Evolutionary conservation across 2,888 invertebrate genomes (phyloP).

Genomic region (Lymantria monacha): DNA sequence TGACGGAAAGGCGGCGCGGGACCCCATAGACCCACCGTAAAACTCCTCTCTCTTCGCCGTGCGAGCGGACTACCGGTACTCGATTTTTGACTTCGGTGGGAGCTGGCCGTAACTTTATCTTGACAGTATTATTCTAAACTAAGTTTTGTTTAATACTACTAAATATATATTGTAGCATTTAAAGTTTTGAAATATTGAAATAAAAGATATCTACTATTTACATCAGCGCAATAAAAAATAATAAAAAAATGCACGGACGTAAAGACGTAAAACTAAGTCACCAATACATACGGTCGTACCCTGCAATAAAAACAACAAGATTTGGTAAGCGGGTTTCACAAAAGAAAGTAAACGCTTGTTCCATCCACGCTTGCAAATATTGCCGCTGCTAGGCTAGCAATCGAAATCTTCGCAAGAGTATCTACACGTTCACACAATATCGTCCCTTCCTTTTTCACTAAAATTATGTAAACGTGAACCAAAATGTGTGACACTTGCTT

Average conservation of each 20-base stretch:
- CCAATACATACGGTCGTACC: conserved; percentile 36
- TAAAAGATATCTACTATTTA: too few relatives aligned
- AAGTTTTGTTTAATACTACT: too few relatives aligned
- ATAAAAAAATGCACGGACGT: background rate
- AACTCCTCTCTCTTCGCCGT: too few relatives aligned
- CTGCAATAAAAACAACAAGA: conserved; percentile 47
- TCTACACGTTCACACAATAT: conserved; percentile 35
- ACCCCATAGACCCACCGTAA: too few relatives aligned
- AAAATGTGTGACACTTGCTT: conserved; percentile 25
- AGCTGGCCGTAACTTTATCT: too few relatives aligned
- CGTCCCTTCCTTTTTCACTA: conserved; percentile 18
- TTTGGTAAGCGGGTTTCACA: conserved; percentile 47
- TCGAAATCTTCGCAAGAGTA: conserved; percentile 41
- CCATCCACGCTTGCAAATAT: conserved; percentile 44
- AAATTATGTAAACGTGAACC: conserved; percentile 27
- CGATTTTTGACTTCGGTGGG: too few relatives aligned
- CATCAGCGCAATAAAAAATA: too few relatives aligned
- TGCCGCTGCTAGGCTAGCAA: conserved; percentile 39
- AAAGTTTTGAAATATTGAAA: too few relatives aligned
- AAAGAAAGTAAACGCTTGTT: conserved; percentile 48
- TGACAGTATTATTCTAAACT: too few relatives aligned
- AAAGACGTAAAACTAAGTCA: conserved; percentile 11
- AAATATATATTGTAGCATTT: too few relatives aligned
- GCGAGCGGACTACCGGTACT: too few relatives aligned
- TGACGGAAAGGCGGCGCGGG: too few relatives aligned